Evolutionary conservation across 2,797 vertebrate genomes (phyloP), one percentile per base, ranked within the genome.

Genomic region (Acanthurus leucopareius): DNA sequence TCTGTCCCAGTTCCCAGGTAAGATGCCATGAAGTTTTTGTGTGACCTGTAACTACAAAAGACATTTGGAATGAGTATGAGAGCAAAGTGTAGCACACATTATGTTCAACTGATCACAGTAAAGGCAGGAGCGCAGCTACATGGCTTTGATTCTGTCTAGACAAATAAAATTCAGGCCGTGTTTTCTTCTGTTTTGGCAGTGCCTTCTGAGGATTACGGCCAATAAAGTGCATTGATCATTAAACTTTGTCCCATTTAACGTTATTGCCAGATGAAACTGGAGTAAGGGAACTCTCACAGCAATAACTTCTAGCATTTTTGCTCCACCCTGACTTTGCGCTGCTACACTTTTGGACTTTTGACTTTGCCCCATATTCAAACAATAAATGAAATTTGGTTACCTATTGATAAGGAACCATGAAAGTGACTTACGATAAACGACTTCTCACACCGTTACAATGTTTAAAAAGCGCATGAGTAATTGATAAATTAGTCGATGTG

Each of bases 11-110:
- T 85, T 62, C 93, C 93, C 69, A 96, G 88, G 69, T 95, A 95
- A 17, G 93, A 93, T 0, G 94, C 94, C 82, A 95, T 57, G 63
- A 96, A 93, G 84, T 91, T 93, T 75, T 92, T 95, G 67, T 96
- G 94, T 38, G 94, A 94, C 87, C 94, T 94, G 85, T 96, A 96
- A 89, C 95, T 96, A 65, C 44, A 85, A 65, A 82, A 71, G 44
- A 80, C 10, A 78, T 73, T 74, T 32, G 73, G 19, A 2, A 5
- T 89, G 32, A 87, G 59, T 8, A 78, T 61, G 49, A 79, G 64
- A 69, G 28, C 25, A 0, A 1, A 32, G 19, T 10, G 6, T 6
- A 42, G 5, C 38, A 2, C 52, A 32, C 1, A 9, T 79, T 72
- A 74, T 60, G 60, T 40, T 86, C 70, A 81, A 45, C 57, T 71